Evolutionary conservation across 2,113 vertebrate species (phyloP).

Genomic region (Fregata magnificens): DNA sequence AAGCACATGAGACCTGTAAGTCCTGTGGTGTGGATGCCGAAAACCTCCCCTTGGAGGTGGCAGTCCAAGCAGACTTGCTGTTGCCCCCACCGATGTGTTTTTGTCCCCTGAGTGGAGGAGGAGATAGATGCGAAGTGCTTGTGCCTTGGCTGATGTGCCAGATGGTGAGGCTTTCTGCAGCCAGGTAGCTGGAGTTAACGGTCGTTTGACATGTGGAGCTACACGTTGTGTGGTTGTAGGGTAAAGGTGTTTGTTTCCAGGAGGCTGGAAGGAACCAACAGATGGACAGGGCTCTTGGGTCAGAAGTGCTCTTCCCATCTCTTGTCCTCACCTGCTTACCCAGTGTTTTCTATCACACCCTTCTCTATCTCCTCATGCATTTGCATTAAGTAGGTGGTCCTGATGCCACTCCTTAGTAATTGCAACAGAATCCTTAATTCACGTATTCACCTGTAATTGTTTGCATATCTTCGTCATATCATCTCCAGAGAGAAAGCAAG

Average conservation of each 20-base stretch:
- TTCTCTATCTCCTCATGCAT: background rate
- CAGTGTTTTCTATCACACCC: background rate
- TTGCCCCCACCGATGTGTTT: accelerated
- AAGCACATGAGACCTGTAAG: accelerated
- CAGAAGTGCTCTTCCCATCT: background rate
- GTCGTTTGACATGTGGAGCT: background rate
- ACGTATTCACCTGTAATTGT: background rate
- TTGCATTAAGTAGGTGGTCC: background rate
- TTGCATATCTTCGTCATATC: accelerated
- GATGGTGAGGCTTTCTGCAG: background rate
- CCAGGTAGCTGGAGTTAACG: accelerated
- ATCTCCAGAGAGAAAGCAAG: background rate
- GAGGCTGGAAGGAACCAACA: background rate
- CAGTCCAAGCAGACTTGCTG: background rate
- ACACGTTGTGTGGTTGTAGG: accelerated
- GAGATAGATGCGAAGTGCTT: background rate
- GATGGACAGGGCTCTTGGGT: background rate
- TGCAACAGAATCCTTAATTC: background rate
- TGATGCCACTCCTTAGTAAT: background rate
- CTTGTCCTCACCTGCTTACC: background rate
- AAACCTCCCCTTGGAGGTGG: background rate
- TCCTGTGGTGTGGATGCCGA: background rate
- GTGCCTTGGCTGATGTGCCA: background rate
- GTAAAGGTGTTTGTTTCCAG: background rate
- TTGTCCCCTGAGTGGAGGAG: background rate